Conservation (phyloP, 2,888 invertebrate species). For the Sarcophaga carnaria region DNA sequence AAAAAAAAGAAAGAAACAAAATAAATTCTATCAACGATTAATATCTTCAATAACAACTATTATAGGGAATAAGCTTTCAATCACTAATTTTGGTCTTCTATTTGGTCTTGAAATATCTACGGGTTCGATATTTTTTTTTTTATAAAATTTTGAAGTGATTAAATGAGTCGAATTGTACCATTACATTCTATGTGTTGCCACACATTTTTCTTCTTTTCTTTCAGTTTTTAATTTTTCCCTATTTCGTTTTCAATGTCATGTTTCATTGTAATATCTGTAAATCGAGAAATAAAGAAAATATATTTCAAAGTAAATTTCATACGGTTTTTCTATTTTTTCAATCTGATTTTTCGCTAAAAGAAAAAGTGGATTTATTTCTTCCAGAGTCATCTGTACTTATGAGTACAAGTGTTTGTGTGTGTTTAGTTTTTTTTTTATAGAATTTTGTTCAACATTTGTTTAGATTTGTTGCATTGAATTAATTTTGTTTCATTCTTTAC, state of each 20-base stretch:
- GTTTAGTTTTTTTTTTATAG: constrained; percentile 34
- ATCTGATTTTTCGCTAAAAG: neutral
- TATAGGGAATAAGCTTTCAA: too few relatives aligned
- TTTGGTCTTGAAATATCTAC: too few relatives aligned
- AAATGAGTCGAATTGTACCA: neutral
- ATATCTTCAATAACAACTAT: too few relatives aligned
- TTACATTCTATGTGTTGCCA: neutral
- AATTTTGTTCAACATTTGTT: constrained; percentile 60
- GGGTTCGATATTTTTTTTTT: too few relatives aligned
- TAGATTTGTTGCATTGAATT: constrained; percentile 64
- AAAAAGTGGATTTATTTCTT: constrained; percentile 23
- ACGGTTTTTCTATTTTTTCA: constrained; percentile 5
- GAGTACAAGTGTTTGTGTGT: constrained; percentile 27
- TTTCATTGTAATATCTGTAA: constrained; percentile 49
- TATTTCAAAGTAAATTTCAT: constrained; percentile 48
- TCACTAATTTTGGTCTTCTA: too few relatives aligned
- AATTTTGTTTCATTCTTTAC: constrained; percentile 63
- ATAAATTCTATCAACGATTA: too few relatives aligned
- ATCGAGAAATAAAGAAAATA: constrained; percentile 46
- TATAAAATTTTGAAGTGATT: too few relatives aligned
- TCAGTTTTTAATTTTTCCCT: constrained; percentile 24
- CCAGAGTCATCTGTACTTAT: neutral
- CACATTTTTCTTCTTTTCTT: neutral
- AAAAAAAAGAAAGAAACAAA: too few relatives aligned
- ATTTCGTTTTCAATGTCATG: constrained; percentile 47